Evolutionary conservation across 2,888 invertebrate species (phyloP), one percentile per base, ranked within the genome.

Genomic region (Drosophila anomalata): DNA sequence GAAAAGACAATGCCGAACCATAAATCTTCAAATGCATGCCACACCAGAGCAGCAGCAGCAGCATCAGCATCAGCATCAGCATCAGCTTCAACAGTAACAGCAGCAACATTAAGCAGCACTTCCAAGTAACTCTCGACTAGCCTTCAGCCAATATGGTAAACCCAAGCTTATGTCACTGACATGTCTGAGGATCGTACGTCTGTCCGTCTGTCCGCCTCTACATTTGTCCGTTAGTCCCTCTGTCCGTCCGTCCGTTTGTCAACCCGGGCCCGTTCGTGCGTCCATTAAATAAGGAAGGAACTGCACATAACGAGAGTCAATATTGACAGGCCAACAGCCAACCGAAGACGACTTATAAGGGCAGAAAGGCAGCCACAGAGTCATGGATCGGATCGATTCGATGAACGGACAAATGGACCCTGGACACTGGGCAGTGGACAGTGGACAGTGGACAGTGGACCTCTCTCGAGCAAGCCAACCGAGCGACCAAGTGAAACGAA

Each of bases 211-310:
- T 62, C 71, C 44, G 24, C 12, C 42, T 41, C 60, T 58, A 53
- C 14, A 56, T 52, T 60, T 33, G 63, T 17, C 53, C n/a, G 69
- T 36, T 57, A 14, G 46, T 33, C 44, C 53, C 55, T 39, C 58
- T 42, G 72, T 61, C 74, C 42, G 26, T 7, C 52, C 31, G 66
- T 39, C 61, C 31, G 78, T 52, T 65, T 57, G 66, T 55, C 62
- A 60, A 65, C 54, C 61, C 75, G 53, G 53, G 50, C 33, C 61
- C 66, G 60, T 73, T 81, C 82, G 80, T 85, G 74, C 77, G 86
- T 85, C 85, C 85, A 85, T 85, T 85, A 87, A 85, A 85, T 87
- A 87, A 84, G 84, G 88, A 86, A 87, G 84, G 82, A 87, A 84
- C 75, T 73, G 86, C 83, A 77, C 85, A 87, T 81, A 87, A 87